Evolutionary conservation across 2,888 invertebrate genomes (phyloP), one percentile per base, ranked within the genome.

Genomic region (Petrolisthes manimaculis): DNA sequence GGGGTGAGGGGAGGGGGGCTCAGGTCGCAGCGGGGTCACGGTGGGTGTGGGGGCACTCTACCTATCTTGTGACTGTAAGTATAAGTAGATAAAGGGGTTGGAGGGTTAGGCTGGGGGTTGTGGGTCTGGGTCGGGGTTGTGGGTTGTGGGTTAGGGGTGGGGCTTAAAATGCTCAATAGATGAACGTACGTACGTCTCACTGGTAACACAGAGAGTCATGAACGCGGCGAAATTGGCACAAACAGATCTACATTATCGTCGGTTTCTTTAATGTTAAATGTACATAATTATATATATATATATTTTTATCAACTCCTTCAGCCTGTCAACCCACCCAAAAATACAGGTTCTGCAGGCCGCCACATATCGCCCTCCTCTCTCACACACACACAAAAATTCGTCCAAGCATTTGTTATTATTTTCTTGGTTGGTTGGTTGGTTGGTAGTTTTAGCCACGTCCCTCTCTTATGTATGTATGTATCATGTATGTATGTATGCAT

Each of bases 51-150:
- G 80, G 78, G 84, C 79, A 83, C 37, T 82, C 87, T 88, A 88
- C 87, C 87, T 88, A 88, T 84, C 87, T 87, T 88, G 87, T 88
- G 87, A 88, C 87, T 88, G 83, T 83, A 88, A 84, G 75, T 87
- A 87, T 87, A 87, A 87, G 87, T 88, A 88, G 87, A 84, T 88
- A 88, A 84, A 71, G 37, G 79, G n/a, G 79, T n/a, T 12, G 71
- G 71, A 6, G 21, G 71, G n/a, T 61, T 9, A 18, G 37, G 37
- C 37, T 71, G 71, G 71, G 71, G 71, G 71, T 71, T n/a, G 71
- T 14, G 71, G 71, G 6, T 61, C 37, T 37, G 37, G 61, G 61
- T 61, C 12, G 61, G 61, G 61, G 61, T 12, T 61, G 61, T 9
- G 61, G 18, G 61, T 12, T 61, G 61, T 1, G 61, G 61, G 61